Conservation (phyloP, 2,888 invertebrate genomes). For the Mimachlamys varia region DNA sequence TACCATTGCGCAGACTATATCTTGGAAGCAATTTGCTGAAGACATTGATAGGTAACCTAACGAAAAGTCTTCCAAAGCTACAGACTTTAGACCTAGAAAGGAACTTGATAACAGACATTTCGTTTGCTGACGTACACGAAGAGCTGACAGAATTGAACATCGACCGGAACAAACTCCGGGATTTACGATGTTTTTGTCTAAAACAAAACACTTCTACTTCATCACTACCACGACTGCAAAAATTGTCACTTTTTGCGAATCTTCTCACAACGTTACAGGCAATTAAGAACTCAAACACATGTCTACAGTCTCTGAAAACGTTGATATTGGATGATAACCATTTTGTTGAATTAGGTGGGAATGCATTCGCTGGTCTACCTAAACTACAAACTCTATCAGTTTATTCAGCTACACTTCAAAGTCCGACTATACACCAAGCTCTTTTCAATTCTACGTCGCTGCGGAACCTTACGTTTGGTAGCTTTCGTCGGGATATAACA, state of each 20-base stretch:
- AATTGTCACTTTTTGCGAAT: not conserved
- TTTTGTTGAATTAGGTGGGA: not conserved
- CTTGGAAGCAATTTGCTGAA: not conserved
- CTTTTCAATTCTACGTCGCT: constrained; percentile 32
- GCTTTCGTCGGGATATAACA: not conserved
- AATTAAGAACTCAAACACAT: not conserved
- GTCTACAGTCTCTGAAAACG: not conserved
- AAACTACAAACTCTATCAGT: not conserved
- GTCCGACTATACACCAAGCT: not conserved
- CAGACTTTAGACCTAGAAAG: not conserved
- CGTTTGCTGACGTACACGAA: not conserved
- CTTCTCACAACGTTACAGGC: not conserved
- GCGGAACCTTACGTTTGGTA: constrained; percentile 17
- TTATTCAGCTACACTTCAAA: not conserved
- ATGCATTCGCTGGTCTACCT: not conserved
- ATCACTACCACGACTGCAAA: not conserved
- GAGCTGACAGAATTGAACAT: not conserved
- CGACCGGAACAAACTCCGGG: not conserved
- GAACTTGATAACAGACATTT: not conserved
- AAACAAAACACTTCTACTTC: not conserved
- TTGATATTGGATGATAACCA: not conserved
- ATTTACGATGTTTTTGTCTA: not conserved
- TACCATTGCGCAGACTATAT: not conserved
- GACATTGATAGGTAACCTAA: not conserved
- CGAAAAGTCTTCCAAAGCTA: not conserved